Conservation (phyloP, 2,113 vertebrate genomes). For the Hoplias malabaricus region DNA sequence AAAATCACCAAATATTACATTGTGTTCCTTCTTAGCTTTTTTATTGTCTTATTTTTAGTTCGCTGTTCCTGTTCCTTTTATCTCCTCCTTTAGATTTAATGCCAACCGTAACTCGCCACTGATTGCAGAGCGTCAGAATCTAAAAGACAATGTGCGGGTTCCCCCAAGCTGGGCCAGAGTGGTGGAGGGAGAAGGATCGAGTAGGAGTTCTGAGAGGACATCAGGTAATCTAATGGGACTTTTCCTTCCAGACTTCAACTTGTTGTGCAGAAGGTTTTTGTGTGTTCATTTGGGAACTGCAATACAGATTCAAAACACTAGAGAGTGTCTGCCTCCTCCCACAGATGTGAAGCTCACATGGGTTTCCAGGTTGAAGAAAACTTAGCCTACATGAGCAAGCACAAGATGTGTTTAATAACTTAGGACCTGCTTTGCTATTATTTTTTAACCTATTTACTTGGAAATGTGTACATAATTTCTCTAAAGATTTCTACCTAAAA, state of each 20-base stretch:
- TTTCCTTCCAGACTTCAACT: neutral
- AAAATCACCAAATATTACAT: too few relatives aligned
- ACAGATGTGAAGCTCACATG: too few relatives aligned
- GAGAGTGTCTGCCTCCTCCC: too few relatives aligned
- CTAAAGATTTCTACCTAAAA: too few relatives aligned
- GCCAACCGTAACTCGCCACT: constrained; percentile 88
- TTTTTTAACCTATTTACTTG: too few relatives aligned
- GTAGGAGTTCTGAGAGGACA: constrained; percentile 38
- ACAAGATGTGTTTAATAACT: too few relatives aligned
- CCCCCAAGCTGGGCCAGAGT: constrained; percentile 88
- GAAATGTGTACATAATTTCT: too few relatives aligned
- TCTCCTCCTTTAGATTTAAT: constrained; percentile 82
- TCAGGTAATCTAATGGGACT: constrained; percentile 28
- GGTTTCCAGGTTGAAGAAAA: too few relatives aligned
- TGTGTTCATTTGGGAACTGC: neutral
- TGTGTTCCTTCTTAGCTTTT: neutral
- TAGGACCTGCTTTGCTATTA: too few relatives aligned
- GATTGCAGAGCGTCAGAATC: constrained; percentile 85
- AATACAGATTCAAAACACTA: too few relatives aligned
- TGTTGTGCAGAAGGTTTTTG: neutral
- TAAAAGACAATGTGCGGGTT: constrained; percentile 79
- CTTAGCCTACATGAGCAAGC: too few relatives aligned
- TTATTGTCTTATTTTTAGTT: neutral
- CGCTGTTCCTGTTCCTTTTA: neutral
- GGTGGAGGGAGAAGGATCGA: constrained; percentile 71